phyloP scores from a whole-genome alignment of 2,888 invertebrate species.

The Cephus nigrinus region DNA sequence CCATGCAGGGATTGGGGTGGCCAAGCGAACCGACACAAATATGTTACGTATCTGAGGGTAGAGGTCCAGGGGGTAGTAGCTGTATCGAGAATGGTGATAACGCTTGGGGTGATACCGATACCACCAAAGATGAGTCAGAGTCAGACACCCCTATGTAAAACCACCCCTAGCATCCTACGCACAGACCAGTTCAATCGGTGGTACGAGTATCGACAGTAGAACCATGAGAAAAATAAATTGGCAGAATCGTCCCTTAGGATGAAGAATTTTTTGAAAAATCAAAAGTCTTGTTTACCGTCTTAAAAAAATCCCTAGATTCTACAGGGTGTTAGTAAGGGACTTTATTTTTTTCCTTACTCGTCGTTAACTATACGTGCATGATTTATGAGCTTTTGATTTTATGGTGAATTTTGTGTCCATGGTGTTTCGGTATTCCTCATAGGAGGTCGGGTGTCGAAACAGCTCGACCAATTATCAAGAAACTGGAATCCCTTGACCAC shows the following conservation, averaged over 20 bases:
- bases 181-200: background rate
- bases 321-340: background rate
- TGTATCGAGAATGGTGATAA: slow-evolving; percentile 19
- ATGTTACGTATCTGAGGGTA: slow-evolving; percentile 32
- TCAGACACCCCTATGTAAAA: slow-evolving; percentile 5
- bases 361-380: background rate
- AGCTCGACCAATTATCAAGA: slow-evolving; percentile 67
- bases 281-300: too few species aligned
- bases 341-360: background rate
- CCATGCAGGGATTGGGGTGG: slow-evolving; percentile 32
- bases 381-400: background rate
- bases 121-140: slow-evolving; percentile 55
- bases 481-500: slow-evolving; percentile 64
- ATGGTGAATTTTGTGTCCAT: background rate
- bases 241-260: background rate
- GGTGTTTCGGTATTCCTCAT: slow-evolving; percentile 6
- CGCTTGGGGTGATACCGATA: slow-evolving; percentile 58
- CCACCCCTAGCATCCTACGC: background rate
- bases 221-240: background rate
- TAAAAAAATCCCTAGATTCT: background rate
- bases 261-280: too few species aligned
- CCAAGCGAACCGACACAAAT: slow-evolving; percentile 45
- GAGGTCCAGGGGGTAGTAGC: slow-evolving; percentile 18
- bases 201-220: background rate
- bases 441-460: slow-evolving; percentile 65